phyloP scores from a whole-genome alignment of 1,140 invertebrate genomes.

The Philaenus spumarius region DNA sequence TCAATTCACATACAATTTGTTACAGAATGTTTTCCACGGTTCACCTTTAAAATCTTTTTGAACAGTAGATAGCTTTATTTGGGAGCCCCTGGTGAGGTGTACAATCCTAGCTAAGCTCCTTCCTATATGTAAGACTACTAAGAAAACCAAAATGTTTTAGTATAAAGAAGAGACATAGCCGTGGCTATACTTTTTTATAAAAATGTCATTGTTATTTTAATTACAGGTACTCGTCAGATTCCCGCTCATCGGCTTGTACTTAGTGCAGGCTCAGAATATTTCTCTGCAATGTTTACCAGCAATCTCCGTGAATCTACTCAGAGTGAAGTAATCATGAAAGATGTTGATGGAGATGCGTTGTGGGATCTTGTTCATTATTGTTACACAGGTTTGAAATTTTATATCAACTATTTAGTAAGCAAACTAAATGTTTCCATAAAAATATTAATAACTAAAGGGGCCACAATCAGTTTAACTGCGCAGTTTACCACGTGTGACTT shows the following conservation, averaged over 20 bases:
- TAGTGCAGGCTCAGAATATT: constrained; percentile 87
- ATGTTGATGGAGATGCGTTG: constrained; percentile 78
- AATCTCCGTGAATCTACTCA: constrained; percentile 76
- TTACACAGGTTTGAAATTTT: constrained; percentile 88
- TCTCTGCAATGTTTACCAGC: constrained; percentile 91
- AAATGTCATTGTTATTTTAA: not conserved
- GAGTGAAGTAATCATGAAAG: constrained; percentile 73
- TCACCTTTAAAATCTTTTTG: too few relatives aligned
- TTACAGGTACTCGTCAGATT: constrained; percentile 47
- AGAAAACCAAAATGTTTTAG: not conserved
- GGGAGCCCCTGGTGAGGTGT: too few relatives aligned
- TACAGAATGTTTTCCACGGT: too few relatives aligned
- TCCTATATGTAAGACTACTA: too few relatives aligned
- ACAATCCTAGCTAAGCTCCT: not conserved
- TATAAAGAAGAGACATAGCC: too few relatives aligned
- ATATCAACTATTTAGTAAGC: too few relatives aligned
- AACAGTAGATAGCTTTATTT: too few relatives aligned
- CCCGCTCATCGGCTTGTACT: constrained; percentile 67
- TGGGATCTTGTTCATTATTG: constrained; percentile 78
- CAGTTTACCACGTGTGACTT: too few relatives aligned
- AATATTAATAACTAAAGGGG: too few relatives aligned
- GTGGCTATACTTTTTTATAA: not conserved
- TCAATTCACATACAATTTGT: too few relatives aligned
- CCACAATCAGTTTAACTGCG: too few relatives aligned
- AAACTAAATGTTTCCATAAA: too few relatives aligned